Evolutionary conservation across 92 coral and sea anemone species (phyloP).

Genomic region (Scolanthus callimorphus): DNA sequence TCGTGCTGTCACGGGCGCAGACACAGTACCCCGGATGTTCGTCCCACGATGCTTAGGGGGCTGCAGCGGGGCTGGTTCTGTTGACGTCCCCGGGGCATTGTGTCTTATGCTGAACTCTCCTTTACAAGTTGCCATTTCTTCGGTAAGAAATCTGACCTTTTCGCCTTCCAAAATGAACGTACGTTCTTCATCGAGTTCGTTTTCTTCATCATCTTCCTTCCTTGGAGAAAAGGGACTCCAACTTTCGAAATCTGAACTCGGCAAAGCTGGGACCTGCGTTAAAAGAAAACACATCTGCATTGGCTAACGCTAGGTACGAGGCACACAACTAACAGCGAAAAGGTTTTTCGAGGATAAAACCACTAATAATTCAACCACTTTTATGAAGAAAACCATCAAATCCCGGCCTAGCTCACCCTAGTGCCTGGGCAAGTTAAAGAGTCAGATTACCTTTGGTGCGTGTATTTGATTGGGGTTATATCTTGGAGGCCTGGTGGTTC

Average conservation of each 20-base stretch:
- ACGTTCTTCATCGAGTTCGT: conserved; percentile 15
- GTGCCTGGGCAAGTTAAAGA: background rate
- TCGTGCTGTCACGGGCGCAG: conserved; percentile 61
- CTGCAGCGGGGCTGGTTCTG: conserved; percentile 9
- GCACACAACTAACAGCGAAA: no score
- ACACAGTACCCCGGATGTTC: conserved; percentile 46
- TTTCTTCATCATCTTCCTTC: background rate
- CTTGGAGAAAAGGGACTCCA: background rate
- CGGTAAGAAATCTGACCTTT: conserved; percentile 80
- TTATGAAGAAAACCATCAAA: no score
- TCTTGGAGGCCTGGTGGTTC: conserved; percentile 53
- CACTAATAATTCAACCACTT: no score
- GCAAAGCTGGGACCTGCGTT: background rate
- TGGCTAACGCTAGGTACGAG: no score
- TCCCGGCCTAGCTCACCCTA: no score
- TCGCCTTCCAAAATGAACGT: conserved; percentile 35
- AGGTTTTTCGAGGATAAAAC: no score
- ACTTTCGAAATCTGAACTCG: conserved; percentile 3
- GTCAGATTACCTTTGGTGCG: conserved; percentile 23
- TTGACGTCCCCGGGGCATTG: conserved; percentile 55
- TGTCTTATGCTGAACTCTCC: conserved; percentile 91
- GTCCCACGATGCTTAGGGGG: background rate
- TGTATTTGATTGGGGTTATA: conserved; percentile 64
- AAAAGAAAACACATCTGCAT: background rate
- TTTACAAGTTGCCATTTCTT: conserved; percentile 70